Evolutionary conservation across 2,113 vertebrate genomes (phyloP), one percentile per base, ranked within the genome.

Genomic region (Seriola aureovittata): DNA sequence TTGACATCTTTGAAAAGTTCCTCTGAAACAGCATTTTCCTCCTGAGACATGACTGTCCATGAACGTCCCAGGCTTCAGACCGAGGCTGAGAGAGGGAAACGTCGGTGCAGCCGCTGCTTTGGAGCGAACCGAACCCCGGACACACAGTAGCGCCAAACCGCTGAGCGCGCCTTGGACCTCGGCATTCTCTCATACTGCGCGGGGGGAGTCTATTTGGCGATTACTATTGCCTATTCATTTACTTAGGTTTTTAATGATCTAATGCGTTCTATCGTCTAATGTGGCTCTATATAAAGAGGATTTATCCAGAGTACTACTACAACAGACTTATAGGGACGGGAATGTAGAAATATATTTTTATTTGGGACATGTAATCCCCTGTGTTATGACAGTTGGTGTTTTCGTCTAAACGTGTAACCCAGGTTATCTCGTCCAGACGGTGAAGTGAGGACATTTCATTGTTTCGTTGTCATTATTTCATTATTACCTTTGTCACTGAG

Each of bases 1-100:
- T 99, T 99, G 89, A 99, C 97, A 85, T 99, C 97, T 94, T 97
- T 97, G 85, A 99, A 99, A 92, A 99, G 96, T 71, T 97, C 97
- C 16, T 96, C 96, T 17, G 96, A 96, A 76, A 96, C 96, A 91
- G 94, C 95, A 64, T 93, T 91, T 42, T 96, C 96, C 87, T 95
- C 95, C 52, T 96, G 96, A 85, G 94, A 89, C 96, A 96, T 96
- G 84, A 68, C 80, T 90, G 75, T 78, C 88, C 78, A 91, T 83
- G 32, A 73, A 92, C 14, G 23, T 73, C 44, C 48, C 29, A 5
- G 4, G 17, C 16, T 3, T 4, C 9, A 40, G 3, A n/a, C 36
- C 12, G n/a, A 44, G 50, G 23, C 42, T 23, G 8, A 9, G 48
- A 58, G 10, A 66, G 10, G 46, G 19, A 50, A 68, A 16, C 21